Evolutionary conservation across 2,797 vertebrate species (phyloP).

Genomic region (Pseudomugil tenellus): DNA sequence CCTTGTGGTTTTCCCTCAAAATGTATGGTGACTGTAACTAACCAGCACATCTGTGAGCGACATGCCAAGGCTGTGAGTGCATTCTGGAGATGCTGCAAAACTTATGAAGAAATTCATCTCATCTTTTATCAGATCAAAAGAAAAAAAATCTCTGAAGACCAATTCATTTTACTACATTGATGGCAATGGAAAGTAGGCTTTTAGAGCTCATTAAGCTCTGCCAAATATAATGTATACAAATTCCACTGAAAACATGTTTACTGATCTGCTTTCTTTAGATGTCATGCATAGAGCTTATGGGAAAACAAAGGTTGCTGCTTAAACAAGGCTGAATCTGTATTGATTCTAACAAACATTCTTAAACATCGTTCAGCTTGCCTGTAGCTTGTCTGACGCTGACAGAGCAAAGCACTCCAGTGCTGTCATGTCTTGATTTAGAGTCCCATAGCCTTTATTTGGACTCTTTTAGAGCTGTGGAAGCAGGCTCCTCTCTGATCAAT

Average conservation of each 20-base stretch:
- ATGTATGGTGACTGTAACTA: slow-evolving; percentile 42
- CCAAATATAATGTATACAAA: slow-evolving; percentile 66
- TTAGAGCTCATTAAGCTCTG: slow-evolving; percentile 69
- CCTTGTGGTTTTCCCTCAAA: slow-evolving; percentile 34
- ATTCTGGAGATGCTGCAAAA: slow-evolving; percentile 58
- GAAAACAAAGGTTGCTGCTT: slow-evolving; percentile 38
- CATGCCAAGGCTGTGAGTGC: slow-evolving; percentile 58
- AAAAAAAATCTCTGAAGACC: slow-evolving; percentile 46
- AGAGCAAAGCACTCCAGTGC: slow-evolving; percentile 40
- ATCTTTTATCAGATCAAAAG: slow-evolving; percentile 57
- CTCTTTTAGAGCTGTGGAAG: slow-evolving; percentile 59
- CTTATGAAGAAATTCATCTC: slow-evolving; percentile 43
- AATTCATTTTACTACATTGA: slow-evolving; percentile 63
- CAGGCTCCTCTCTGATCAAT: slow-evolving; percentile 64
- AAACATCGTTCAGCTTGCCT: slow-evolving; percentile 49
- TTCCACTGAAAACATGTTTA: slow-evolving; percentile 69
- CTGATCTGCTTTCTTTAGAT: slow-evolving; percentile 65
- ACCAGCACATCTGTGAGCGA: slow-evolving; percentile 43
- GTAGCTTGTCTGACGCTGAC: slow-evolving; percentile 49
- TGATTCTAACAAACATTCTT: slow-evolving; percentile 41
- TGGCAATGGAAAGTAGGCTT: slow-evolving; percentile 66
- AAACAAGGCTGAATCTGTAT: slow-evolving; percentile 50
- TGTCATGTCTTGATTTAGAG: slow-evolving; percentile 62
- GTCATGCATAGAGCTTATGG: slow-evolving; percentile 54
- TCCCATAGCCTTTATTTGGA: slow-evolving; percentile 60